Evolutionary conservation across 2,113 vertebrate genomes (phyloP).

Genomic region (Lepisosteus oculatus): DNA sequence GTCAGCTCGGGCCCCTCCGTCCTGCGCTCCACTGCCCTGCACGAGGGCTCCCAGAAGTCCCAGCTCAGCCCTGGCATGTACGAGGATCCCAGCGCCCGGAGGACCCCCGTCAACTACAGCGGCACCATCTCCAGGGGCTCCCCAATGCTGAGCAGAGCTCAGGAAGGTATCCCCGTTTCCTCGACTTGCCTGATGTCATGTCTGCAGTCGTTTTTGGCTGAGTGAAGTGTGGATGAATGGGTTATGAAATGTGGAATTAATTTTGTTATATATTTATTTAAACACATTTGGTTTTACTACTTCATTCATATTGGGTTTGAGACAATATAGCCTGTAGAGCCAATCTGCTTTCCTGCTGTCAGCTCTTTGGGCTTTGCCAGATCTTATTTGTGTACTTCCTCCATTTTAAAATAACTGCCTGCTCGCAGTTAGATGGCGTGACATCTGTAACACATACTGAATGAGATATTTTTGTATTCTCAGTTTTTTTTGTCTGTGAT

Average conservation of each 20-base stretch:
- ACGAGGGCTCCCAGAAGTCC: conserved; percentile 81
- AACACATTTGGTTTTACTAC: no score
- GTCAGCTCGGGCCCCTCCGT: conserved; percentile 92
- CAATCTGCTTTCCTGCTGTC: no score
- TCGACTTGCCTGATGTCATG: neutral
- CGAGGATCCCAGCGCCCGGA: conserved; percentile 85
- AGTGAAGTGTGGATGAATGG: neutral
- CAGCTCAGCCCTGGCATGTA: conserved; percentile 94
- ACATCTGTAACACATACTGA: no score
- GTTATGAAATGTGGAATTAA: neutral
- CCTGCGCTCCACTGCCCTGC: conserved; percentile 85
- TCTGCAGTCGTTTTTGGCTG: neutral
- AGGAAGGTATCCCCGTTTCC: conserved; percentile 72
- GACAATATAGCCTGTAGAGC: no score
- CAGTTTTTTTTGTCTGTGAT: no score
- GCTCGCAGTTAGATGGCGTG: no score
- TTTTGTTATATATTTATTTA: neutral
- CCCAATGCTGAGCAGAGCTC: conserved; percentile 79
- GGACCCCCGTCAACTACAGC: conserved; percentile 89
- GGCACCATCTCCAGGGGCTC: conserved; percentile 86
- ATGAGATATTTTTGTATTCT: no score
- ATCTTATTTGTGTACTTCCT: no score
- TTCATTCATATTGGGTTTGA: no score
- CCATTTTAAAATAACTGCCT: no score
- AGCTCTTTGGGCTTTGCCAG: no score